Percentiles rank a stretch among this genome's conserved stretches.
phyloP scores from a whole-genome alignment of 2,888 invertebrate species.

The Cosmopolites sordidus region DNA sequence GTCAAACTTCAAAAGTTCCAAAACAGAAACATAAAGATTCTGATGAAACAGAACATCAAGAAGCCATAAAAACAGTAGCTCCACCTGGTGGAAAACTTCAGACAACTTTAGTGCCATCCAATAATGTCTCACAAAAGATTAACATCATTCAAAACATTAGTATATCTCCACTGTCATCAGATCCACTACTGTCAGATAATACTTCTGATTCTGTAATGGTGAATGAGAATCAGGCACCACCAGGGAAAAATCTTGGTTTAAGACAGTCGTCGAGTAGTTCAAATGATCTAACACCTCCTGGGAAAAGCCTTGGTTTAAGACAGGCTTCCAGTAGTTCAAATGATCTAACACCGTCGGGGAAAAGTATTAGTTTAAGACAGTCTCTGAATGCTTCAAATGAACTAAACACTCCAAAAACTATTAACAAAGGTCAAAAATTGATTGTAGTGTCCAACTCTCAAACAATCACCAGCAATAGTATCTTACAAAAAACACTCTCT shows the following conservation, averaged over 20 bases:
- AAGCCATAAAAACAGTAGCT: conserved; percentile 8
- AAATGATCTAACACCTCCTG: background rate
- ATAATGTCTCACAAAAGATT: conserved; percentile 33
- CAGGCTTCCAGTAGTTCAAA: no score
- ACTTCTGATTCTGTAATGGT: conserved; percentile 28
- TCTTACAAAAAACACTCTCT: conserved; percentile 45
- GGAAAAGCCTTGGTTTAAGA: no score
- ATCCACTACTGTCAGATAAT: background rate
- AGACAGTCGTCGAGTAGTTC: no score
- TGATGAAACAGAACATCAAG: conserved; percentile 10
- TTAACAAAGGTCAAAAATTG: conserved; percentile 43
- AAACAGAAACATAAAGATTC: conserved; percentile 26
- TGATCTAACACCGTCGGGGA: background rate
- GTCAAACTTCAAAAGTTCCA: conserved; percentile 31
- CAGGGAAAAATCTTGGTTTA: conserved; percentile 9
- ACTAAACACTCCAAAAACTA: conserved; percentile 31
- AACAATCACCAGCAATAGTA: conserved; percentile 43
- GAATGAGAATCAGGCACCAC: conserved; percentile 39
- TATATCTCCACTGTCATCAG: conserved; percentile 33
- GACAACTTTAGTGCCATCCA: conserved; percentile 6
- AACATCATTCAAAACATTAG: conserved; percentile 44
- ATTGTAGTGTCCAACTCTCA: conserved; percentile 47
- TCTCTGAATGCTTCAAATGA: background rate
- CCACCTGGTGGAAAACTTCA: conserved; percentile 21
- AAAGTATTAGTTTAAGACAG: background rate